Evolutionary conservation across 2,113 vertebrate genomes (phyloP).

Genomic region (Zapus hudsonius): DNA sequence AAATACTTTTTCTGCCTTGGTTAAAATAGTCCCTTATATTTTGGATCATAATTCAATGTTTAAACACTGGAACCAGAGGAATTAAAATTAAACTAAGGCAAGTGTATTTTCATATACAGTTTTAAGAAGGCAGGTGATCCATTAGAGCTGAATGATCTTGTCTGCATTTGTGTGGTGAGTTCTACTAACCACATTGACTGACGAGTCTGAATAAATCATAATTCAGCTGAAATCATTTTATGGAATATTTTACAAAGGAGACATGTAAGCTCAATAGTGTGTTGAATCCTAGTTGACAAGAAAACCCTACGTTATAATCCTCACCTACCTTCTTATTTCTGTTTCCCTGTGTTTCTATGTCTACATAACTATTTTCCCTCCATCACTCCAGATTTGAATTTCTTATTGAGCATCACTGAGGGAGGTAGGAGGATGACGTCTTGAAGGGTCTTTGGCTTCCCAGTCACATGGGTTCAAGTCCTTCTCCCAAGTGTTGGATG

Average conservation of each 20-base stretch:
- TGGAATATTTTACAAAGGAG: conserved; percentile 11
- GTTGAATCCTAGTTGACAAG: not conserved
- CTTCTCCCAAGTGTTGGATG: not conserved
- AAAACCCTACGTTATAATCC: not conserved
- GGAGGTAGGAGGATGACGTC: not conserved
- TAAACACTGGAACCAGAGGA: conserved; percentile 30
- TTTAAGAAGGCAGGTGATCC: not conserved
- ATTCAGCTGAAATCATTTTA: not conserved
- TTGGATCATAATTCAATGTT: conserved; percentile 22
- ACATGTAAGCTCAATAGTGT: not conserved
- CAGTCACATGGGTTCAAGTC: not conserved
- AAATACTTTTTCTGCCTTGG: conserved; percentile 17
- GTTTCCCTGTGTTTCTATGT: not conserved
- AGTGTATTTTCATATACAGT: conserved; percentile 25
- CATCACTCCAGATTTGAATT: not conserved
- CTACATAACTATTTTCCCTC: not conserved
- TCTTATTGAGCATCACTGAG: conserved; percentile 18
- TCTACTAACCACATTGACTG: not conserved
- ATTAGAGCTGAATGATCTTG: not conserved
- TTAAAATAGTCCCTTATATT: not conserved
- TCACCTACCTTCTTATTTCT: not conserved
- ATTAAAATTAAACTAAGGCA: not conserved
- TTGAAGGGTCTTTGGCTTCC: not conserved
- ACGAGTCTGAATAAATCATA: not conserved
- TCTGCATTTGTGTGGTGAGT: not conserved